Percentiles rank a stretch among this genome's conserved stretches.
phyloP scores from a whole-genome alignment of 2,888 invertebrate genomes.

The Mythimna pallens region DNA sequence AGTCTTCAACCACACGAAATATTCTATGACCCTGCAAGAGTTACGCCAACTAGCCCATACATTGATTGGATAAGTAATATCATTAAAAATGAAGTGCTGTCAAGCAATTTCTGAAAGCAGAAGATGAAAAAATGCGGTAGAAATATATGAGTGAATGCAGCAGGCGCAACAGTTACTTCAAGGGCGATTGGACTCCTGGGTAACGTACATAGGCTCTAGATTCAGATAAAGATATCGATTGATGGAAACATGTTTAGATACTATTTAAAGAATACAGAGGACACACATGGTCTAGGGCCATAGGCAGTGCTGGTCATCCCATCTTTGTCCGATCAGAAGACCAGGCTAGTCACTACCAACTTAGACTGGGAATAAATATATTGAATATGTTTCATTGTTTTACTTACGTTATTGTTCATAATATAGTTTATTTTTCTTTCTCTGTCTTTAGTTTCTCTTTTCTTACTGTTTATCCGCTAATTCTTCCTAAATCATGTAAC shows the following conservation, averaged over 20 bases:
- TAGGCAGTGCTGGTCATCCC: not conserved
- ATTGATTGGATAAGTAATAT: conserved; percentile 37
- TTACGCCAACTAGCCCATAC: conserved; percentile 30
- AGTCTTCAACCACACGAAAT: not conserved
- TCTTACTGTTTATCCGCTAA: too few relatives aligned
- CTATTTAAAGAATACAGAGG: not conserved
- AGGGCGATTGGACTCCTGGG: not conserved
- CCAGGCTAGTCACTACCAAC: not conserved
- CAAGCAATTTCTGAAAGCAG: not conserved
- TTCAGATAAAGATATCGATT: not conserved
- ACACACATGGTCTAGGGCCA: not conserved
- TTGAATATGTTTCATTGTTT: not conserved
- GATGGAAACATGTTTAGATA: not conserved
- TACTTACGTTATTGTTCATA: not conserved
- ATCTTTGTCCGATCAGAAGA: too few relatives aligned
- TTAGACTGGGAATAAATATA: not conserved
- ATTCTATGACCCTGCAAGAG: conserved; percentile 5
- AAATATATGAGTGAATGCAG: not conserved
- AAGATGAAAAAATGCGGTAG: not conserved
- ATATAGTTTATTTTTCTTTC: too few relatives aligned
- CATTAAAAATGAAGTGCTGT: not conserved
- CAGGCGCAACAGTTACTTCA: not conserved
- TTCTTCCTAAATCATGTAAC: too few relatives aligned
- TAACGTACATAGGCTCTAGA: not conserved
- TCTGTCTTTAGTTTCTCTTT: too few relatives aligned